Evolutionary conservation across 1,140 invertebrate genomes (phyloP), one percentile per base, ranked within the genome.

Genomic region (Hyles euphorbiae): DNA sequence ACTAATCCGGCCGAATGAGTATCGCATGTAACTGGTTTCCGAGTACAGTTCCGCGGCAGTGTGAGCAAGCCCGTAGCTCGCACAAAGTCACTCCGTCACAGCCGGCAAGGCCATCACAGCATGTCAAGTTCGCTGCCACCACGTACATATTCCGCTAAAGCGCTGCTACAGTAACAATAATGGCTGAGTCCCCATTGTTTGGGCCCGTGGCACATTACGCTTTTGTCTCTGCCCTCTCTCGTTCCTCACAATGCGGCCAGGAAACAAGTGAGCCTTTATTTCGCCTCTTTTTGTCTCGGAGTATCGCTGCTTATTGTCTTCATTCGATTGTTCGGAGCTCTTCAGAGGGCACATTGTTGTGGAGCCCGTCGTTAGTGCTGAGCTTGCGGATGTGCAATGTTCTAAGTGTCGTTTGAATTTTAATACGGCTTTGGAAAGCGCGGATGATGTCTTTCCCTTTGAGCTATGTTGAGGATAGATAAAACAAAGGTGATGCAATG

Each of bases 261-360:
- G 85, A 88, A 87, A 88, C 85, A 88, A 88, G 83, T 87, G 83
- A 85, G 85, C 83, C 85, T 88, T 88, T 87, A 88, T 88, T 88
- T 88, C 85, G 83, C 83, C 82, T 86, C 83, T 87, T 87, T 87
- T 88, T 88, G 85, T 88, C 85, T 88, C 85, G 78, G 85, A 88
- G 85, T 88, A 87, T 88, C 85, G 85, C 83, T 88, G 85, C 85
- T 88, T 88, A 88, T 88, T 88, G 85, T 88, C 85, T 88, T 88
- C 85, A 88, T 88, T 88, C 85, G 85, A 88, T 88, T 88, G 85
- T 88, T 88, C 85, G 82, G 82, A 78, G 79, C 85, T 85, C 83
- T 85, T 88, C 82, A 83, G 75, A 86, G 83, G 83, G 85, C 83
- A 87, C 81, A 88, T 88, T 88, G 85, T 88, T 88, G 82, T 82